Conservation (phyloP, 2,888 invertebrate genomes). For the Heteromurus nitidus region DNA sequence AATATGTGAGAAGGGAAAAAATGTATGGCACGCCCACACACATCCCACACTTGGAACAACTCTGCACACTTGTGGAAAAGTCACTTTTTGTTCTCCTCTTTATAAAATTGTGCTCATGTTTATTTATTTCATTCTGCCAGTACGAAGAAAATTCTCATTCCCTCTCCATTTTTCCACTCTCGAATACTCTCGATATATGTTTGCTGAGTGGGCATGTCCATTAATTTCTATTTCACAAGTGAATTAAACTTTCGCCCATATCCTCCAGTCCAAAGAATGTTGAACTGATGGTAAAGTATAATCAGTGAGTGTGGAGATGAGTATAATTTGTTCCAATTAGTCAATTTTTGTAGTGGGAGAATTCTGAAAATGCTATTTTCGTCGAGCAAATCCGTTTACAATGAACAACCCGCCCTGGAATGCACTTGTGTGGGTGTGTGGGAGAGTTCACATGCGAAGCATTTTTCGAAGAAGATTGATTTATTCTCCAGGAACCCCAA, state of each 20-base stretch:
- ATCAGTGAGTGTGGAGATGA: too few relatives aligned
- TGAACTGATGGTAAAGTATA: too few relatives aligned
- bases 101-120: background rate
- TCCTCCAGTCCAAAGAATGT: too few relatives aligned
- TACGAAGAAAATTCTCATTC: background rate
- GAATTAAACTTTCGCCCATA: too few relatives aligned
- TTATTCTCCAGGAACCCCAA: background rate
- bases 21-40: conserved; percentile 39
- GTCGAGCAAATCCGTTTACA: background rate
- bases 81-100: background rate
- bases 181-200: too few relatives aligned
- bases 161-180: too few relatives aligned
- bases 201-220: too few relatives aligned
- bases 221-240: too few relatives aligned
- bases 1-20: conserved; percentile 6
- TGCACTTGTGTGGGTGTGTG: background rate
- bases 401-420: background rate
- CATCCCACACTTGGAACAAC: conserved; percentile 3
- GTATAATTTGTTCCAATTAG: too few relatives aligned
- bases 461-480: background rate
- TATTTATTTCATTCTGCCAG: background rate
- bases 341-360: background rate
- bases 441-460: background rate
- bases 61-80: background rate
- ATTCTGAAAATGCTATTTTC: background rate